Evolutionary conservation across 2,797 vertebrate genomes (phyloP), one percentile per base, ranked within the genome.

Genomic region (Eulemur coronatus): DNA sequence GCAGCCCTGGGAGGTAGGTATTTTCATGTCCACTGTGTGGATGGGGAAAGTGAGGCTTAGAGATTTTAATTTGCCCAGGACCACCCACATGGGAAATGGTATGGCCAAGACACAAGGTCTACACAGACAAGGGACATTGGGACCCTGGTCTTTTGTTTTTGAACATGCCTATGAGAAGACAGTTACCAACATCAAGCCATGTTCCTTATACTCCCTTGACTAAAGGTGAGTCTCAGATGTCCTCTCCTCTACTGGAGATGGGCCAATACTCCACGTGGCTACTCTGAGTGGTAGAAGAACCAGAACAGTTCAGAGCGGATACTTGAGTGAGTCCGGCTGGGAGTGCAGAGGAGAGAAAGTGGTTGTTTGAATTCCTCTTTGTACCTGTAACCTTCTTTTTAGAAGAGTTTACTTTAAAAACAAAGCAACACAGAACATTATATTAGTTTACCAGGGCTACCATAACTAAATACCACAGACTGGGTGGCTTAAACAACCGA

Each of bases 131-230:
- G 1, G 41, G 59, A 30, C 10, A 35, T 4, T 10, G n/a, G 50
- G 26, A 17, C 1, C 26, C 79, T 75, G 69, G n/a, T 35, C 22
- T 70, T 69, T 9, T 35, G 84, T n/a, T 18, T 61, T 14, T 1
- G 22, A 70, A 52, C 50, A 14, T 9, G 57, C 7, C 48, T 50
- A 28, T 43, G 69, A 59, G 12, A 8, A 17, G 57, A 46, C 5
- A 22, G 57, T 24, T 11, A 3, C 48, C 67, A 26, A 4, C 30
- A 24, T 35, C n/a, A 30, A 1, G 55, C 35, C 55, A 22, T 3
- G 1, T 24, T 63, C 17, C 17, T 20, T 18, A 61, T 0, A 13
- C 38, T n/a, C 26, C 18, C 3, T 0, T 35, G 73, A 24, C 48
- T 26, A 4, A 33, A 48, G 69, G 18, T 12, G 72, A 55, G 18